Evolutionary conservation across 2,888 invertebrate species (phyloP), one percentile per base, ranked within the genome.

Genomic region (Serrognathus titanus): DNA sequence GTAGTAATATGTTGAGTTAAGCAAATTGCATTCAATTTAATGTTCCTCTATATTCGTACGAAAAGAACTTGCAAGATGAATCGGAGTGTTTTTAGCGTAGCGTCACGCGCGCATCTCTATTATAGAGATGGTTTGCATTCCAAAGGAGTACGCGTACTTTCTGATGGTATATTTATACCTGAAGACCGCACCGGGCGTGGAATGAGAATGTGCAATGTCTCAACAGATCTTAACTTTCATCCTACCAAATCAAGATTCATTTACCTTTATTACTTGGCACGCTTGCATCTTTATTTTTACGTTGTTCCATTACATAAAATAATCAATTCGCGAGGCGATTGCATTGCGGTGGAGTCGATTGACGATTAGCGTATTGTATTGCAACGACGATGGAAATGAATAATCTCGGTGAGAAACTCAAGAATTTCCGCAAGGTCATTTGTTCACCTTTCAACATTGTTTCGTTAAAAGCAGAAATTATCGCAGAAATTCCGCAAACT

Each of bases 61-160:
- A 39, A 39, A 39, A 39, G 39, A 39, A n/a, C 51, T 13, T n/a
- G 41, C 40, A 24, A 37, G 52, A 52, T 52, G 52, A 46, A 45
- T 52, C 52, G 46, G 20, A 12, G 13, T 43, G 43, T 43, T 43
- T 43, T 43, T 43, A 11, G 43, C 43, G 20, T 51, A 12, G 57
- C 36, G 10, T 43, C 60, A 38, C 55, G 58, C 57, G 49, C 59
- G 36, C 52, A 48, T 48, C 55, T 59, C 56, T 56, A 58, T 60
- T 50, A 52, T 46, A 51, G 53, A 57, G 60, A 60, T 58, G 51
- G 58, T 58, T 58, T 38, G 55, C 60, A 58, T 60, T 58, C 60
- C 58, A 50, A 48, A 50, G 48, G 53, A 56, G 58, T 55, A 52
- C 58, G 58, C 58, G 50, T 58, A 54, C 48, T 58, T 31, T 55